Base-by-base conservation (phyloP, 1,140 invertebrate genomes). In the Pseudobourletiella spinata region DNA sequence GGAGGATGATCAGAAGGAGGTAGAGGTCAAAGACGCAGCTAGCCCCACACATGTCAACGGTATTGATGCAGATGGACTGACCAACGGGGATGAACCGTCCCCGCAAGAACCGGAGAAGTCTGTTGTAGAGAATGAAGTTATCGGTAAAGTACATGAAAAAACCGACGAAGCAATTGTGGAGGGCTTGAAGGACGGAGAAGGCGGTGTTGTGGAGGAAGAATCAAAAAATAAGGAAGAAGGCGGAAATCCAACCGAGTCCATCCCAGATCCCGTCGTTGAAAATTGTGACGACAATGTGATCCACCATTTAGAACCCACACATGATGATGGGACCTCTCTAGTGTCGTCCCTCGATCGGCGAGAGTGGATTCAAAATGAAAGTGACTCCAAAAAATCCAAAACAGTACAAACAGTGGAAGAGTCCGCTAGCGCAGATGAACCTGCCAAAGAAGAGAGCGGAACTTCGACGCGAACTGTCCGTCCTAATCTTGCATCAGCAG, bases 31-130 rank as follows among this genome's bases (percentile, higher is more conserved):
- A 32, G 28, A 63, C 61, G 28, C 15, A 28, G 18, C 6, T 11
- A 15, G 42, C n/a, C 60, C 69, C 55, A 74, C 76, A 54, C 56
- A 75, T 35, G 56, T 74, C n/a, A 76, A 77, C 46, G 77, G 76
- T 66, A 81, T 83, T 70, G 81, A 26, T 26, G 48, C 35, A 22
- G 61, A 51, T 63, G 51, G 59, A 4, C 22, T 46, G 18, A 46
- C 44, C 15, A 51, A 51, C 22, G 48, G 48, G 25, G 48, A n/a
- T 3, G 48, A 51, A n/a, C n/a, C 28, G 24, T 55, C 60, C 3
- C 66, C 61, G 26, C 60, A 63, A 22, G 64, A 68, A 42, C 55
- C 57, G 46, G 66, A 66, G 44, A n/a, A n/a, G n/a, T n/a, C n/a
- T n/a, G n/a, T n/a, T n/a, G n/a, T n/a, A n/a, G n/a, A n/a, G n/a